phyloP scores from a whole-genome alignment of 2,888 invertebrate genomes.

The Sarcophaga rosellei region DNA sequence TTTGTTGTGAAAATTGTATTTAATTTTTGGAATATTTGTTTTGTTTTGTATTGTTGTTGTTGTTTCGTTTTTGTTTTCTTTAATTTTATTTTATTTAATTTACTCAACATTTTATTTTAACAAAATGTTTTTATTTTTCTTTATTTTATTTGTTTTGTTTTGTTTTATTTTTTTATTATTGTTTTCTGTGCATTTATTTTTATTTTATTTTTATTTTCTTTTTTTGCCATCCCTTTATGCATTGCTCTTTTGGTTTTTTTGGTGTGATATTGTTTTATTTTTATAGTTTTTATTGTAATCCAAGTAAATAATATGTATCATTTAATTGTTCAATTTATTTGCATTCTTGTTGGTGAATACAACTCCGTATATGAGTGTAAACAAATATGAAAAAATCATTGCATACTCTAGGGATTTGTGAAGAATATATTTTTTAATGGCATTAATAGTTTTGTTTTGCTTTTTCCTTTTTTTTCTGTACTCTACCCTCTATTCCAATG shows the following conservation, averaged over 20 bases:
- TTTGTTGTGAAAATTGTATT: too few relatives aligned
- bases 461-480: too few relatives aligned
- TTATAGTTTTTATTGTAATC: background rate
- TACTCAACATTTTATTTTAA: constrained; percentile 50
- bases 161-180: background rate
- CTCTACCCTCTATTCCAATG: too few relatives aligned
- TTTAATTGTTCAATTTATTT: constrained; percentile 58
- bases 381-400: constrained; percentile 34
- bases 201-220: background rate
- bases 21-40: background rate
- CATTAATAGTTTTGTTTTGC: too few relatives aligned
- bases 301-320: constrained; percentile 52
- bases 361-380: background rate
- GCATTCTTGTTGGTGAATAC: constrained; percentile 30
- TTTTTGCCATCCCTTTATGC: background rate
- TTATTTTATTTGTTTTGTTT: background rate
- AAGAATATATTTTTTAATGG: background rate
- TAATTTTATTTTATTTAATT: constrained; percentile 30
- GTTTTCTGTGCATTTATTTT: background rate
- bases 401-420: constrained; percentile 45
- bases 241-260: too few relatives aligned
- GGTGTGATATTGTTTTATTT: too few relatives aligned
- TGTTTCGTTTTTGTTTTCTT: background rate
- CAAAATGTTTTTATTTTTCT: constrained; percentile 34
- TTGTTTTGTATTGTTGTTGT: background rate